Evolutionary conservation across 1,140 invertebrate species (phyloP), one percentile per base, ranked within the genome.

Genomic region (Drosophila lacteicornis): DNA sequence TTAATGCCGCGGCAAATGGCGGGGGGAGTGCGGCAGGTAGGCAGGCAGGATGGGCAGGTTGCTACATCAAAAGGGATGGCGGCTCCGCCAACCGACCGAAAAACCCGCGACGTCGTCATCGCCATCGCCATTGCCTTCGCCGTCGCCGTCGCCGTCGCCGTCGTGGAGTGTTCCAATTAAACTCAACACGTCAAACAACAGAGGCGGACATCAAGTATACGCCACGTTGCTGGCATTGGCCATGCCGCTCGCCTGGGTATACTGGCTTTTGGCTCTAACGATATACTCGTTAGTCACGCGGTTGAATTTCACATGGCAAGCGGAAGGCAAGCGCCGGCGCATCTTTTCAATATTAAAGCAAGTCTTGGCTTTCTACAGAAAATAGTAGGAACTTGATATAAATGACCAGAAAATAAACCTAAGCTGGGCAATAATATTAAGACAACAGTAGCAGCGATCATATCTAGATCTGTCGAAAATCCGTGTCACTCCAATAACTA

Each of bases 171-270:
- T 80, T 88, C 83, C 84, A 87, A 87, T 87, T 87, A 87, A 87
- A 87, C 83, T 87, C 83, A 80, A 87, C 83, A 83, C 83, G 83
- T 88, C 83, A 87, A 88, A 83, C 84, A 87, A 88, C 83, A 87
- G 67, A 57, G 53, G 67, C 63, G 62, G 76, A 80, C 80, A 66
- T 87, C 83, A 87, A 87, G 80, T 87, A 85, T 85, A 80, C 83
- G 83, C 67, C 76, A 83, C 75, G 83, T 70, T 78, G 53, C 33
- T 55, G 53, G 67, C 76, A 79, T 79, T 79, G 76, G 63, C 78
- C 80, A 70, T 75, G 75, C 70, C 56, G 75, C 46, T 77, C 53
- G 75, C 50, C 62, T 25, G 69, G 66, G 56, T 66, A 51, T 69
- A 58, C 66, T 36, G 69, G 53, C 62, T 66, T 49, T 49, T 69